Percentiles rank a stretch among this genome's conserved stretches.
phyloP scores from a whole-genome alignment of 2,888 invertebrate genomes.

The Chelonus formosanus region DNA sequence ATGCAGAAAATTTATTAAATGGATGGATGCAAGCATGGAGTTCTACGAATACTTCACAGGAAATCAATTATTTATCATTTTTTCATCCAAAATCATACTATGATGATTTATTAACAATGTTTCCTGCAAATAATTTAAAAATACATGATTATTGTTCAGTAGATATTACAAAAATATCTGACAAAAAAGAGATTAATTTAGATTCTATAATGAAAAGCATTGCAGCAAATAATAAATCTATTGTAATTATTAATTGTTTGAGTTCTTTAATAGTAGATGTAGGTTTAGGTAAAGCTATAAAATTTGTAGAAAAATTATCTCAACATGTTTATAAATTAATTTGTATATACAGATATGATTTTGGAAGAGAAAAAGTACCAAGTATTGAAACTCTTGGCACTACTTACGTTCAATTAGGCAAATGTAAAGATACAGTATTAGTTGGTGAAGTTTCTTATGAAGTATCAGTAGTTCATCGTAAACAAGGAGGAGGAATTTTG shows the following conservation, averaged over 20 bases:
- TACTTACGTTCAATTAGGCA: conserved; percentile 52
- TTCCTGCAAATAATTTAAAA: conserved; percentile 43
- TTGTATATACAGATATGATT: conserved; percentile 56
- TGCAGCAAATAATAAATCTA: conserved; percentile 41
- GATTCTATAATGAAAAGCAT: conserved; percentile 41
- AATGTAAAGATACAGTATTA: conserved; percentile 25
- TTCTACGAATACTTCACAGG: conserved; percentile 41
- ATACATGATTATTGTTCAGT: conserved; percentile 55
- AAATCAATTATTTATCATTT: conserved; percentile 51
- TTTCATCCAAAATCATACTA: conserved; percentile 48
- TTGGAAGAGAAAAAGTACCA: conserved; percentile 48
- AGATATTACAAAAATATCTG: conserved; percentile 38
- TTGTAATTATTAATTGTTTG: conserved; percentile 55
- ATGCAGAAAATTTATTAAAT: conserved; percentile 50
- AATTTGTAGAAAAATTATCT: conserved; percentile 53
- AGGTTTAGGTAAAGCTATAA: conserved; percentile 49
- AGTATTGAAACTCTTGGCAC: conserved; percentile 56
- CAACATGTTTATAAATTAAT: conserved; percentile 50
- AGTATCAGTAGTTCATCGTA: conserved; percentile 48
- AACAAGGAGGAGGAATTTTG: conserved; percentile 51
- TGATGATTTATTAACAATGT: conserved; percentile 39
- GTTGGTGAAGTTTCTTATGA: conserved; percentile 45
- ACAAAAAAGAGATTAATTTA: conserved; percentile 46
- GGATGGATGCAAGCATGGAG: conserved; percentile 55
- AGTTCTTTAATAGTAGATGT: conserved; percentile 51